Base-by-base conservation (phyloP, 2,113 vertebrate species). In the Nannobrachium achirus region DNA sequence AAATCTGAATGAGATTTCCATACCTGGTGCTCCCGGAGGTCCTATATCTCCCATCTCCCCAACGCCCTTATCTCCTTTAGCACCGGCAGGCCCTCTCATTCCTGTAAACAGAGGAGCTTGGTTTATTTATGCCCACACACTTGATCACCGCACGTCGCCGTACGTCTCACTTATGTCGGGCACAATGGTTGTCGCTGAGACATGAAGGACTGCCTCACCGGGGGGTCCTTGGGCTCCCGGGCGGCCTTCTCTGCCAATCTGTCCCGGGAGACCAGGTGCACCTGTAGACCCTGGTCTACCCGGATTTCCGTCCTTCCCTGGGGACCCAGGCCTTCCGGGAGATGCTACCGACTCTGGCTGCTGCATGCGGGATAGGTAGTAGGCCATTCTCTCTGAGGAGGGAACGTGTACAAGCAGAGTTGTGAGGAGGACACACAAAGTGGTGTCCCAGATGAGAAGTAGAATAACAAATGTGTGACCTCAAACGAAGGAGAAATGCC, bases 301-400 rank as follows among this genome's bases (percentile, higher is more conserved):
- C 0, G 95, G 90, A 8, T 73, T 4, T 8, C 97, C 97, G 0
- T 96, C 94, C 90, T 99, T 98, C 0, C 97, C 97, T 0, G 97
- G 95, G 8, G 94, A 90, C 3, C 97, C 97, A 0, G 97, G 96
- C 52, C 97, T 90, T 7, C 97, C 97, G 0, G 96, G 96, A 0
- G 95, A 86, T 0, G 96, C 86, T 7, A 89, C 94, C 92, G 93
- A 91, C 81, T 98, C 96, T 0, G 96, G 96, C 87, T 84, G 92
- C 61, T 95, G 96, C 90, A 98, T 90, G 44, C 96, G 92, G 15
- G 97, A 95, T 82, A 97, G 91, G 80, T 97, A 99, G 81, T 99
- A 98, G 0, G 85, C 93, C 95, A 99, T 98, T 55, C 97, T 94
- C 91, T 99, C 97, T 99, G 92, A 1, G 39, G 78, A 78, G 19